Percentiles rank a stretch among this genome's conserved stretches.
Evolutionary conservation across 2,113 vertebrate species (phyloP).

Genomic region (Labrus mixtus): DNA sequence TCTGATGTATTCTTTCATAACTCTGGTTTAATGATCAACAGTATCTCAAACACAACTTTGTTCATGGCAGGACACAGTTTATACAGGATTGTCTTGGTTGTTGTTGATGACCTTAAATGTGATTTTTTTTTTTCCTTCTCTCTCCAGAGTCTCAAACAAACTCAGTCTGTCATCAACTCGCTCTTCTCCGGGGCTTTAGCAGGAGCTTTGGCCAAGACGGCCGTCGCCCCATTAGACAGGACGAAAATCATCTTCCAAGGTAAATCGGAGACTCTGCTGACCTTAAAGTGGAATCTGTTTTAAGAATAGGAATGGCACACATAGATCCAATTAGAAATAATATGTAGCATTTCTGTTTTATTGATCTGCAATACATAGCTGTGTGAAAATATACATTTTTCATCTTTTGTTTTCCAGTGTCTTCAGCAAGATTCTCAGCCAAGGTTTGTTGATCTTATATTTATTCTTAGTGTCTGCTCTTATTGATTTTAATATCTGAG

Average conservation of each 20-base stretch:
- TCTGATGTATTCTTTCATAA: constrained; percentile 20
- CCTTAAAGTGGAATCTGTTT: constrained; percentile 27
- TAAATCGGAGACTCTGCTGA: constrained; percentile 57
- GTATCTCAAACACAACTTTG: constrained; percentile 35
- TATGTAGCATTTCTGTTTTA: not conserved
- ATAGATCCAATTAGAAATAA: not conserved
- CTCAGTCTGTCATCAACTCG: constrained; percentile 87
- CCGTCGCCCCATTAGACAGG: constrained; percentile 95
- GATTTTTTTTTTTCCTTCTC: constrained; percentile 21
- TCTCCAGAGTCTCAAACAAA: constrained; percentile 84
- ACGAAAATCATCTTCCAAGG: constrained; percentile 99
- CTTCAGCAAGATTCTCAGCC: constrained; percentile 96
- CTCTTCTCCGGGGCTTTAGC: constrained; percentile 93
- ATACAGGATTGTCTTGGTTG: constrained; percentile 7
- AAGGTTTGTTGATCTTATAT: constrained; percentile 84
- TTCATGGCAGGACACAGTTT: not conserved
- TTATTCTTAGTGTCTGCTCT: not conserved
- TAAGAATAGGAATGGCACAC: constrained; percentile 11
- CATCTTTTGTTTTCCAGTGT: constrained; percentile 86
- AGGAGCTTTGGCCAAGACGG: constrained; percentile 96
- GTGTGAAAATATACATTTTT: not conserved
- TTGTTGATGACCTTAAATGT: constrained; percentile 21
- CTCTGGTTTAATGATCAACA: constrained; percentile 66
- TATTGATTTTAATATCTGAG: not conserved
- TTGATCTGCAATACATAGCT: not conserved